phyloP scores from a whole-genome alignment of 2,888 invertebrate genomes.

The Acheta domesticus region DNA sequence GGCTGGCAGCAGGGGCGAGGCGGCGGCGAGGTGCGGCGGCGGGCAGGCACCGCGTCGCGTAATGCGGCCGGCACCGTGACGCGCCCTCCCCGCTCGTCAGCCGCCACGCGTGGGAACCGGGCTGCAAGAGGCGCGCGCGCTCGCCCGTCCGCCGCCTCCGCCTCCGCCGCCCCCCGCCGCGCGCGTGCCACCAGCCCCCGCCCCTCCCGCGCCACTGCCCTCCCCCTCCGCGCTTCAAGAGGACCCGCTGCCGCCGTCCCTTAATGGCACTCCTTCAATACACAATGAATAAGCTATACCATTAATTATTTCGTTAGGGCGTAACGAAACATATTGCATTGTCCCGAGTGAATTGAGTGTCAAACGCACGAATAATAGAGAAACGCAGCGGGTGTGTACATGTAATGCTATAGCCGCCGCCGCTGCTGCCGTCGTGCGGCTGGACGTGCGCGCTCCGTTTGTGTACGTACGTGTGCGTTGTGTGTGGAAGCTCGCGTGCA shows the following conservation, averaged over 20 bases:
- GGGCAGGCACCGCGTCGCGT: no score
- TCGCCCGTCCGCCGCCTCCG: neutral
- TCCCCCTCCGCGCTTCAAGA: neutral
- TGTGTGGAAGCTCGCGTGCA: neutral
- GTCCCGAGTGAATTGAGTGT: conserved; percentile 24
- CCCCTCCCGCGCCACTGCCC: neutral
- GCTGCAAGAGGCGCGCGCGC: neutral
- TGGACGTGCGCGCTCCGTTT: neutral
- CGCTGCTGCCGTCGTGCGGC: neutral
- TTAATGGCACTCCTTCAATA: conserved; percentile 1
- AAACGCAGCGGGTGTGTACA: neutral
- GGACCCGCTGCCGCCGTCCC: neutral
- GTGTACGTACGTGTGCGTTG: neutral
- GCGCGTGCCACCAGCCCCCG: conserved; percentile 2
- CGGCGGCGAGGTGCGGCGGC: no score
- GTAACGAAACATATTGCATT: conserved; percentile 26
- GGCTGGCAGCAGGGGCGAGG: no score
- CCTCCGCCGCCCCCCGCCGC: neutral
- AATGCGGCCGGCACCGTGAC: neutral
- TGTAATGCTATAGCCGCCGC: neutral
- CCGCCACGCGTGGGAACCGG: neutral
- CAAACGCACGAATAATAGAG: conserved; percentile 23
- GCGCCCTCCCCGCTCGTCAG: conserved; percentile 4
- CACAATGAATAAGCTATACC: conserved; percentile 25
- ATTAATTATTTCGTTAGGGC: conserved; percentile 27